phyloP scores from a whole-genome alignment of 2,888 invertebrate genomes.

The Ophonus ardosiacus region DNA sequence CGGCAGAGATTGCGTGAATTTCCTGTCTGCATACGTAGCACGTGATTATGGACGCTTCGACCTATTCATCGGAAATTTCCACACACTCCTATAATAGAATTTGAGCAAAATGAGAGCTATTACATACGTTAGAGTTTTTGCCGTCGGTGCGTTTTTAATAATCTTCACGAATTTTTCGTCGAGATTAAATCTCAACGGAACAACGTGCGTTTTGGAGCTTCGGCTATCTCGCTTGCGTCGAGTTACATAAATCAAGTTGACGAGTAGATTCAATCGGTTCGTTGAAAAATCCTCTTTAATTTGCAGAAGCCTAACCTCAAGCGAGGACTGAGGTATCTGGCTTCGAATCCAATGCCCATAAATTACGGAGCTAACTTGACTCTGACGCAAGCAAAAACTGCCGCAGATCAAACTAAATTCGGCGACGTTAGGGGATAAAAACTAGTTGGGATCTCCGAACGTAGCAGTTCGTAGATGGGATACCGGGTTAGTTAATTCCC shows the following conservation, averaged over 20 bases:
- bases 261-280: slow-evolving; percentile 74
- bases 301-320: slow-evolving; percentile 74
- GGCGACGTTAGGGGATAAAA: slow-evolving; percentile 51
- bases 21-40: slow-evolving; percentile 52
- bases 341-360: slow-evolving; percentile 71
- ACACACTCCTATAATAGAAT: slow-evolving; percentile 7
- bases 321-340: slow-evolving; percentile 70
- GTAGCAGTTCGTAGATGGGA: slow-evolving; percentile 58
- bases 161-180: slow-evolving; percentile 38
- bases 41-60: slow-evolving; percentile 35
- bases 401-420: slow-evolving; percentile 66
- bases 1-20: slow-evolving; percentile 34
- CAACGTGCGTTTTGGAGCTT: slow-evolving; percentile 22
- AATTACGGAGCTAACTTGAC: slow-evolving; percentile 71
- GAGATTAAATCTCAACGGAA: slow-evolving; percentile 52
- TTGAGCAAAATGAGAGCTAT: slow-evolving; percentile 9
- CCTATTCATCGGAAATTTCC: slow-evolving; percentile 20
- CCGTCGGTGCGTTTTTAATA: slow-evolving; percentile 30
- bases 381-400: slow-evolving; percentile 65
- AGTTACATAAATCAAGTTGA: slow-evolving; percentile 72
- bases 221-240: slow-evolving; percentile 38
- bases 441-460: slow-evolving; percentile 44
- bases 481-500: slow-evolving; percentile 46
- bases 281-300: slow-evolving; percentile 75
- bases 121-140: neutral